These are phyloP conservation scores for Peromyscus nudipes DNA, from an alignment of 2,797 vertebrate genomes.

Conservation along the genomic window DNA sequence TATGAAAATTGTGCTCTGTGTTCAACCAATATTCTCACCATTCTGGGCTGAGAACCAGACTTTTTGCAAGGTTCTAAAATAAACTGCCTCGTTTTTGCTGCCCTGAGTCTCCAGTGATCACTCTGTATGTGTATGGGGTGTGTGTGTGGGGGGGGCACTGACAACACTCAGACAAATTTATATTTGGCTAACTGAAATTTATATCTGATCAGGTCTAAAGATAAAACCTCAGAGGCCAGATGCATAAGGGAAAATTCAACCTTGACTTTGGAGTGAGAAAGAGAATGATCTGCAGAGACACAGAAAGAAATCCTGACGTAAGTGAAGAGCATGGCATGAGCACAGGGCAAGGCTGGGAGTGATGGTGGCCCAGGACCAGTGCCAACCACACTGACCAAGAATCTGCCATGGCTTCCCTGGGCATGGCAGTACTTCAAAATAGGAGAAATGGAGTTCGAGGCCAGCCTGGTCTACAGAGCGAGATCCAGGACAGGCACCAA, in stretches of 20 bases:
- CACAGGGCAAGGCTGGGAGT: slow-evolving; percentile 65
- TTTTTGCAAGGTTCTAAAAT: background rate
- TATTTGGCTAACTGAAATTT: background rate
- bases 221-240: slow-evolving; percentile 30
- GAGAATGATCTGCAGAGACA: slow-evolving; percentile 73
- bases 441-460: slow-evolving; percentile 65
- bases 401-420: slow-evolving; percentile 77
- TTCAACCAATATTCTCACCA: background rate
- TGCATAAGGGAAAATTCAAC: background rate
- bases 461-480: too few relatives aligned
- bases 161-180: background rate
- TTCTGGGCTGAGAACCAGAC: background rate
- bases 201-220: slow-evolving; percentile 27
- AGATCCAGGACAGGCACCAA: too few relatives aligned
- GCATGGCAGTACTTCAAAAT: slow-evolving; percentile 75
- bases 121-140: background rate
- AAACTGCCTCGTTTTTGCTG: background rate
- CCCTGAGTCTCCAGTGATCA: background rate
- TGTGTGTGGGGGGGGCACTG: background rate
- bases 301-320: slow-evolving; percentile 54
- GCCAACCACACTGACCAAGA: slow-evolving; percentile 41
- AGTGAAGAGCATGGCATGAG: slow-evolving; percentile 57
- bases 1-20: background rate
- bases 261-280: slow-evolving; percentile 24
- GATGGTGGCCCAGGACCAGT: background rate